These are phyloP conservation scores for Nannoperca obscura DNA, from an alignment of 2,797 vertebrate genomes.

Conservation along the genomic window DNA sequence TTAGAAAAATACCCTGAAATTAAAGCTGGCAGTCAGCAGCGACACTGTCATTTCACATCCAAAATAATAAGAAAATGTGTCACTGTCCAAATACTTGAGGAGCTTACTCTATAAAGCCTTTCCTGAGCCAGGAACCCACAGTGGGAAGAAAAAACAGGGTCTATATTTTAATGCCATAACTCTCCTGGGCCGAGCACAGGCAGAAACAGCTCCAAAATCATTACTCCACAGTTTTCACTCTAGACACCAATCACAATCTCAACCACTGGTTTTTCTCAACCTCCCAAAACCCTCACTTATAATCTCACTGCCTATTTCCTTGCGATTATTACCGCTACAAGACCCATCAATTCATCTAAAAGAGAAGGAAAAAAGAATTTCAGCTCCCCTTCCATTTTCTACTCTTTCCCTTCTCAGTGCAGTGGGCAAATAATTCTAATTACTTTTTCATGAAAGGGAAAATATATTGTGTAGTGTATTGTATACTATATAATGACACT, in stretches of 20 bases:
- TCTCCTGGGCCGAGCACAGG: constrained; percentile 30
- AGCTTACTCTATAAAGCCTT: constrained; percentile 55
- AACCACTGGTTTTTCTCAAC: constrained; percentile 12
- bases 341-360: background rate
- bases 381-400: background rate
- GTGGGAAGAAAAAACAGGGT: constrained; percentile 7
- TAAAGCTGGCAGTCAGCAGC: constrained; percentile 47
- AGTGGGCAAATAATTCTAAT: background rate
- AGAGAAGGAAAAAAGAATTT: background rate
- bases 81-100: constrained; percentile 60
- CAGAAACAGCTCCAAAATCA: constrained; percentile 41
- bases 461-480: no score
- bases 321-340: background rate
- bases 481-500: no score
- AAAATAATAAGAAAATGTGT: constrained; percentile 63
- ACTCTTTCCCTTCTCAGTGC: background rate
- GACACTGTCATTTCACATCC: constrained; percentile 53
- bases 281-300: background rate
- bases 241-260: constrained; percentile 27
- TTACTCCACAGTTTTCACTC: constrained; percentile 17
- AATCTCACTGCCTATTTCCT: background rate
- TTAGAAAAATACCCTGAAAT: constrained; percentile 50
- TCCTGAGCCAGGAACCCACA: constrained; percentile 38
- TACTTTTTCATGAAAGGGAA: background rate
- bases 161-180: constrained; percentile 45